These are phyloP conservation scores for Otolemur garnettii DNA, from an alignment of 2,113 vertebrate genomes.

Conservation along the genomic window DNA sequence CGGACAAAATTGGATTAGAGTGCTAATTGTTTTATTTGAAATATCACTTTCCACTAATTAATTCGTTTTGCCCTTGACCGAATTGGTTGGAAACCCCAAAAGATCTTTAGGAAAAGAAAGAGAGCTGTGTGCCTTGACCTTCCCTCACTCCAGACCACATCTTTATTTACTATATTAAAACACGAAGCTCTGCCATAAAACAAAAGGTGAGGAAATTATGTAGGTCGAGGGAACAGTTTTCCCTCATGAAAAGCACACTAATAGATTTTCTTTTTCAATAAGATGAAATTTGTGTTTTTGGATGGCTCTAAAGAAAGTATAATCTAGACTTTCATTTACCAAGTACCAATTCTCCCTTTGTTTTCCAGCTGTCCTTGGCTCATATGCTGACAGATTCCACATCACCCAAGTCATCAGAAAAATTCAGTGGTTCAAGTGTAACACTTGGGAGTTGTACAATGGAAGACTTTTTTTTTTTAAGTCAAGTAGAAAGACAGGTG, in stretches of 20 bases:
- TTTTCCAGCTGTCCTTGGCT: conserved; percentile 28
- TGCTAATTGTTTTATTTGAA: conserved; percentile 71
- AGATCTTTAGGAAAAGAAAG: conserved; percentile 66
- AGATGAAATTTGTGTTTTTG: conserved; percentile 45
- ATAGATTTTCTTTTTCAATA: conserved; percentile 51
- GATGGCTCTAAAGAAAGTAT: neutral
- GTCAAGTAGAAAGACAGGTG: neutral
- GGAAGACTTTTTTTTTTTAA: neutral
- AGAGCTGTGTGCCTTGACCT: conserved; percentile 33
- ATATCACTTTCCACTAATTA: conserved; percentile 67
- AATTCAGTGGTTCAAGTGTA: neutral
- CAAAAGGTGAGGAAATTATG: conserved; percentile 51
- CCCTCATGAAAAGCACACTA: conserved; percentile 33
- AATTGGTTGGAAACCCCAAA: conserved; percentile 63
- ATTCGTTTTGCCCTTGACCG: conserved; percentile 68
- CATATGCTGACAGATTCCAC: neutral
- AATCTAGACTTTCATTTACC: neutral
- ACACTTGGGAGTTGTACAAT: neutral
- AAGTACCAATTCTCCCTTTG: neutral
- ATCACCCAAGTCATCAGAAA: neutral
- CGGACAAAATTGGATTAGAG: conserved; percentile 61
- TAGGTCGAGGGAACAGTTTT: conserved; percentile 26
- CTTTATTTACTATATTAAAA: conserved; percentile 68
- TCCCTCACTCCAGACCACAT: neutral
- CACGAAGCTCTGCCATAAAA: neutral